Conservation (phyloP, 2,797 vertebrate species). For the Myoxocephalus aenaeus region DNA sequence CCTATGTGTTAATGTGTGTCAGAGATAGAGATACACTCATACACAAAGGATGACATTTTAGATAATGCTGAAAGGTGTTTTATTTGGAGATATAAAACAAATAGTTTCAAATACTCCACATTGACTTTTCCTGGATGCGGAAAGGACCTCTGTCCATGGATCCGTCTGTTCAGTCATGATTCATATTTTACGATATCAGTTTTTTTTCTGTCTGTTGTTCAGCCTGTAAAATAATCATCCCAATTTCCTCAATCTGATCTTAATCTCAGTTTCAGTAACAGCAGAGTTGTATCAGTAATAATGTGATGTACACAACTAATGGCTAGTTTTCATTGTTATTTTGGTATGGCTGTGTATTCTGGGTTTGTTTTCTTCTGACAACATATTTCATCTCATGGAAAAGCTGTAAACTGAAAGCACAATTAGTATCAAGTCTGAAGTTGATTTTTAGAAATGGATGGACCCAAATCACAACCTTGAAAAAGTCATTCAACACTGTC, state of each 20-base stretch:
- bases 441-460: neutral
- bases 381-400: neutral
- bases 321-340: neutral
- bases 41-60: slow-evolving; percentile 43
- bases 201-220: neutral
- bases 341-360: neutral
- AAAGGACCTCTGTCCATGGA: neutral
- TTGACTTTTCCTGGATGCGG: too few relatives aligned
- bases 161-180: slow-evolving; percentile 5
- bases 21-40: neutral
- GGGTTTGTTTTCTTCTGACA: neutral
- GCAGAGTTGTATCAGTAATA: neutral
- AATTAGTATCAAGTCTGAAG: neutral
- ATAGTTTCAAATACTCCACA: slow-evolving; percentile 13
- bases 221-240: neutral
- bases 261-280: slow-evolving; percentile 8
- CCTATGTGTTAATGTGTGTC: slow-evolving; percentile 18
- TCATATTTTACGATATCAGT: slow-evolving; percentile 1
- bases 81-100: slow-evolving; percentile 19
- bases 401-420: neutral
- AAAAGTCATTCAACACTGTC: neutral
- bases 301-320: neutral
- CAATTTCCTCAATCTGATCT: neutral
- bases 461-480: neutral
- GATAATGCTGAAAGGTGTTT: slow-evolving; percentile 37